Evolutionary conservation across 2,797 vertebrate genomes (phyloP).

Genomic region (Eupleurogrammus muticus): DNA sequence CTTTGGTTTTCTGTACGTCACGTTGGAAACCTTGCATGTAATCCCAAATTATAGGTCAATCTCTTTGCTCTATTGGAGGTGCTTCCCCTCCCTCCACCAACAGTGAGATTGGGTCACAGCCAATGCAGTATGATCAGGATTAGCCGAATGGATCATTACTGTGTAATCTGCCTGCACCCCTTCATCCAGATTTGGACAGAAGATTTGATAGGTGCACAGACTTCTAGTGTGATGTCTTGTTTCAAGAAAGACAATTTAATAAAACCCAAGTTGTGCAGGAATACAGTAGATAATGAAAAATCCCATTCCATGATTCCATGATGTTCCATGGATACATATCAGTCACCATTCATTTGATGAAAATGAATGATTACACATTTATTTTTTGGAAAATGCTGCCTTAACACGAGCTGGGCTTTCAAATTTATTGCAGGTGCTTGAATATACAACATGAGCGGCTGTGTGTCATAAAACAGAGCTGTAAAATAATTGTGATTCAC

Average conservation of each 20-base stretch:
- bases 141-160: slow-evolving; percentile 53
- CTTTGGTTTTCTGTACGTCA: background rate
- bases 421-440: slow-evolving; percentile 26
- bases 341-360: too few relatives aligned
- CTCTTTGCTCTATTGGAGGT: slow-evolving; percentile 28
- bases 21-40: slow-evolving; percentile 7
- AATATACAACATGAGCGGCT: background rate
- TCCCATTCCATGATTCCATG: too few relatives aligned
- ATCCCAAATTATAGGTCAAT: slow-evolving; percentile 55
- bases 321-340: background rate
- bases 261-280: too few relatives aligned
- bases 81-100: slow-evolving; percentile 8
- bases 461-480: background rate
- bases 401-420: slow-evolving; percentile 21
- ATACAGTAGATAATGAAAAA: too few relatives aligned
- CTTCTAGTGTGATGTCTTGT: too few relatives aligned
- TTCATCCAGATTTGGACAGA: slow-evolving; percentile 54
- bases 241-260: too few relatives aligned
- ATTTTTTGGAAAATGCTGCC: slow-evolving; percentile 44
- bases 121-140: slow-evolving; percentile 59
- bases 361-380: slow-evolving; percentile 15
- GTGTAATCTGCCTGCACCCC: slow-evolving; percentile 44
- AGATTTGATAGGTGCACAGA: slow-evolving; percentile 17
- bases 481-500: background rate
- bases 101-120: slow-evolving; percentile 20